A percentile compares a stretch with the other conserved stretches of the same genome.
phyloP scores from a whole-genome alignment of 1,140 invertebrate genomes.

The Eufriesea mexicana region DNA sequence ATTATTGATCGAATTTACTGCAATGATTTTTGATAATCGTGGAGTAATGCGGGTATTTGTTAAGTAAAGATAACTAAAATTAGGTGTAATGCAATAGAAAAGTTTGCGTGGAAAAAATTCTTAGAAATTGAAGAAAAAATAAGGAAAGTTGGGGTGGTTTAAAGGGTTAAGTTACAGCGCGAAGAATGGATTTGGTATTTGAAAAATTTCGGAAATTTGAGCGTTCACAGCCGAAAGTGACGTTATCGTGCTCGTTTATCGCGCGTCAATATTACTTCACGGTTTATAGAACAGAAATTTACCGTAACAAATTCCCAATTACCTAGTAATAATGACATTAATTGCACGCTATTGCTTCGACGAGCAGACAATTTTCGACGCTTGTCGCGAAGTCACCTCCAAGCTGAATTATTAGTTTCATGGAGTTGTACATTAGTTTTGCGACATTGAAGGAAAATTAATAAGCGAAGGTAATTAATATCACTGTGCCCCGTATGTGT shows the following conservation, averaged over 20 bases:
- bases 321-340: slow-evolving; percentile 45
- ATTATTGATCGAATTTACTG: too few relatives aligned
- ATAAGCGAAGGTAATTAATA: background rate
- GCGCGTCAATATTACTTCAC: slow-evolving; percentile 29
- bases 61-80: too few relatives aligned
- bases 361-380: slow-evolving; percentile 37
- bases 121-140: too few relatives aligned
- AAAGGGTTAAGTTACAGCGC: too few relatives aligned
- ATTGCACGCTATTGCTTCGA: slow-evolving; percentile 44
- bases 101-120: too few relatives aligned
- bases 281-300: slow-evolving; percentile 38
- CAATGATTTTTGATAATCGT: too few relatives aligned
- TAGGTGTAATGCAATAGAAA: too few relatives aligned
- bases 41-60: too few relatives aligned
- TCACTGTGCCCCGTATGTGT: background rate
- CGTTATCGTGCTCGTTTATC: slow-evolving; percentile 2
- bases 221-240: background rate
- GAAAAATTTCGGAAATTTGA: background rate
- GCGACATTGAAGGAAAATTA: slow-evolving; percentile 1
- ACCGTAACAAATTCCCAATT: slow-evolving; percentile 48
- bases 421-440: background rate
- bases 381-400: slow-evolving; percentile 31
- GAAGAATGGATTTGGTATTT: background rate
- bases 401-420: slow-evolving; percentile 21
- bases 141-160: too few relatives aligned